phyloP scores from a whole-genome alignment of 1,140 invertebrate species.

The Drosophila rufa region DNA sequence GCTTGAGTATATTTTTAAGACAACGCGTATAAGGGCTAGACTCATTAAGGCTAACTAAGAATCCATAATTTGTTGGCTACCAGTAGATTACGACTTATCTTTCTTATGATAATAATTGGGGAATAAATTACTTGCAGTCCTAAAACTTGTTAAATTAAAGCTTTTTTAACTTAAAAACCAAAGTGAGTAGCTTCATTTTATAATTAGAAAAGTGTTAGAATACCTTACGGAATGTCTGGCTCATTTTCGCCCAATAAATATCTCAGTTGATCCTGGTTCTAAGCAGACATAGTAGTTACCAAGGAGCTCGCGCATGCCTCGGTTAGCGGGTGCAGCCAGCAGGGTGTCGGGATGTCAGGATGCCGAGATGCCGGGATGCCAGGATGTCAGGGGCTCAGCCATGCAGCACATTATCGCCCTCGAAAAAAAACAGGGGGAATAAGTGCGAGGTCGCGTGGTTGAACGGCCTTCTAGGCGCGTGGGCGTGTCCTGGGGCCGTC shows the following conservation, averaged over 20 bases:
- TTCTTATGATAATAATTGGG: too few relatives aligned
- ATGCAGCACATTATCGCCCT: constrained; percentile 52
- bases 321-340: constrained; percentile 30
- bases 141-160: too few relatives aligned
- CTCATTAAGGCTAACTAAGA: too few relatives aligned
- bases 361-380: constrained; percentile 9
- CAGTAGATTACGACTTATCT: too few relatives aligned
- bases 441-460: constrained; percentile 1
- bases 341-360: constrained; percentile 33
- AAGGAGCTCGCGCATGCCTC: neutral
- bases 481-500: constrained; percentile 38
- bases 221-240: neutral
- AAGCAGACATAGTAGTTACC: neutral
- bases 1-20: too few relatives aligned
- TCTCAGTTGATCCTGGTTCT: neutral
- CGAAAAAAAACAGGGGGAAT: neutral
- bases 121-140: too few relatives aligned
- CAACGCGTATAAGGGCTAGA: too few relatives aligned
- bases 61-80: too few relatives aligned
- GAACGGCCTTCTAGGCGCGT: constrained; percentile 29
- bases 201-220: too few relatives aligned
- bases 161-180: too few relatives aligned
- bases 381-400: constrained; percentile 39
- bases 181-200: too few relatives aligned
- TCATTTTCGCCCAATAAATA: neutral